A percentile compares a stretch with the other conserved stretches of the same genome.
These are phyloP conservation scores for Phania funesta DNA, from an alignment of 2,888 invertebrate species.

Conservation along the genomic window DNA sequence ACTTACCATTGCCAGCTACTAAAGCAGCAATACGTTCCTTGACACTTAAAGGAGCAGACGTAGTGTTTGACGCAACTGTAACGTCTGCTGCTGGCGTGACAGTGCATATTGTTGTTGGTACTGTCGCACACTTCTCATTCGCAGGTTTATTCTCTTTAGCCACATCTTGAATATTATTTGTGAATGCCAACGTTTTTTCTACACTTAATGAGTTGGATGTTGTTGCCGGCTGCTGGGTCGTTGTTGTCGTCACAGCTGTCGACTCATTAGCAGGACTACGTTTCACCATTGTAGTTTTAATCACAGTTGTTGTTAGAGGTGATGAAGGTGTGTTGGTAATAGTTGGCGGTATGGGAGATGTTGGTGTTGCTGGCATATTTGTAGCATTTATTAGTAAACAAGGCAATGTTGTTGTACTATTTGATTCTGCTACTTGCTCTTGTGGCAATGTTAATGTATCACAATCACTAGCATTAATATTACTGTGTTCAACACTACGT, in stretches of 20 bases:
- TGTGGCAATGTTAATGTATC: constrained; percentile 34
- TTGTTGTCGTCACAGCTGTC: constrained; percentile 66
- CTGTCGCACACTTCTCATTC: constrained; percentile 66
- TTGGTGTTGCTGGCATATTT: constrained; percentile 71
- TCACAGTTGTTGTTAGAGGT: constrained; percentile 79
- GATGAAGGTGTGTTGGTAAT: constrained; percentile 73
- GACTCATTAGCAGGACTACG: constrained; percentile 78
- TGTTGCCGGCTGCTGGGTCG: constrained; percentile 70
- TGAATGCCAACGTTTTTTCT: constrained; percentile 61
- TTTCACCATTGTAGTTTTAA: constrained; percentile 79
- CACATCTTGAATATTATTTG: constrained; percentile 57
- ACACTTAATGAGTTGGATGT: constrained; percentile 64
- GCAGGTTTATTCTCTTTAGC: constrained; percentile 76
- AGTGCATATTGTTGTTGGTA: constrained; percentile 52
- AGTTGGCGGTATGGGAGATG: constrained; percentile 66
- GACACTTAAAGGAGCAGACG: constrained; percentile 71
- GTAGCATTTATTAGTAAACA: constrained; percentile 45
- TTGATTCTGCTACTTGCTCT: constrained; percentile 38
- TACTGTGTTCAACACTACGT: constrained; percentile 58
- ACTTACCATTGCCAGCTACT: constrained; percentile 78
- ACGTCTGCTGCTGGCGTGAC: constrained; percentile 51
- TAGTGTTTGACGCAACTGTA: constrained; percentile 69
- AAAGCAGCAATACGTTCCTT: constrained; percentile 78
- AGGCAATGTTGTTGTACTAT: constrained; percentile 32
- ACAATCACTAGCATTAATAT: constrained; percentile 44